phyloP scores from a whole-genome alignment of 2,888 invertebrate species.

The Anarsia innoxiella region DNA sequence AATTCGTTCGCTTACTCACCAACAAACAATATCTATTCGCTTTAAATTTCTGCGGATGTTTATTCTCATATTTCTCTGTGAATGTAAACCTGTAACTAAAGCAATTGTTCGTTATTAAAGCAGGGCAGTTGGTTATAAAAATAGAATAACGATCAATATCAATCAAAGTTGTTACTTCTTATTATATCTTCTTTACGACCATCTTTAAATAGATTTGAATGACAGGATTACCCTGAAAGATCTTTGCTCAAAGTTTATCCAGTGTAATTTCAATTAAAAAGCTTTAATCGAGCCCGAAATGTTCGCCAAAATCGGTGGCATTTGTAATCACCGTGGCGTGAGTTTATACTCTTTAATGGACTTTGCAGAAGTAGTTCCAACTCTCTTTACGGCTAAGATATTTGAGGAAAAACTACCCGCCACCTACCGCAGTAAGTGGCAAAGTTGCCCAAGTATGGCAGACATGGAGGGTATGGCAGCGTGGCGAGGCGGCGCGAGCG shows the following conservation, averaged over 20 bases:
- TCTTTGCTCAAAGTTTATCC: background rate
- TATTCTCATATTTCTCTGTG: conserved; percentile 5
- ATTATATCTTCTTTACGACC: background rate
- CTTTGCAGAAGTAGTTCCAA: conserved; percentile 70
- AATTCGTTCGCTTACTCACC: conserved; percentile 30
- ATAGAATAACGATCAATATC: background rate
- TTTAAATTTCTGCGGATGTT: conserved; percentile 27
- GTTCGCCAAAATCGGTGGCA: conserved; percentile 62
- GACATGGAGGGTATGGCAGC: conserved; percentile 22
- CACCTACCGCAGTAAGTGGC: conserved; percentile 63
- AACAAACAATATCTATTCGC: conserved; percentile 31
- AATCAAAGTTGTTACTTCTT: background rate
- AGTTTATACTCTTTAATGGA: conserved; percentile 73
- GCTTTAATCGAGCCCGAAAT: conserved; percentile 59
- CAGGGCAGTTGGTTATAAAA: too few relatives aligned
- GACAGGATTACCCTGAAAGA: background rate
- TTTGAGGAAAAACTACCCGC: conserved; percentile 71
- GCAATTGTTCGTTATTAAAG: background rate
- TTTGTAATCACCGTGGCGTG: conserved; percentile 66
- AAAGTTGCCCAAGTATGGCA: conserved; percentile 64
- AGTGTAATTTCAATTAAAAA: conserved; percentile 59
- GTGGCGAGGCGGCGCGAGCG: conserved; percentile 19
- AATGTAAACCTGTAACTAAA: background rate
- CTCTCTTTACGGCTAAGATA: conserved; percentile 72
- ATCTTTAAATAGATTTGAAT: background rate